Base-by-base conservation (phyloP, 2,888 invertebrate genomes). In the Napeogenes sylphis region DNA sequence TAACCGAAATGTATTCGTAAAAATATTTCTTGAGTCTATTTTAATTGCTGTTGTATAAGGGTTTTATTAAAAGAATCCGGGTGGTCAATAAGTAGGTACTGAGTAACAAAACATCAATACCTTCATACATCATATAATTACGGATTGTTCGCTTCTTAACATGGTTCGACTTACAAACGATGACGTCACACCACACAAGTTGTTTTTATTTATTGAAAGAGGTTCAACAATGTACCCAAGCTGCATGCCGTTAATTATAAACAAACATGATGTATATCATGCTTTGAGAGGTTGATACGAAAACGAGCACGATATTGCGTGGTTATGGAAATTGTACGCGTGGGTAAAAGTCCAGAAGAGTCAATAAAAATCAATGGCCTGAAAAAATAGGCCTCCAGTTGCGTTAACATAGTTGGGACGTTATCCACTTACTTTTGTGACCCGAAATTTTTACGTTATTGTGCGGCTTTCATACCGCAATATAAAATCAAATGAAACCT, bases 241-340 rank as follows among this genome's bases (percentile, higher is more conserved):
- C 80, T 83, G 82, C 77, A 82, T 80, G 82, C 84, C 85, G 87
- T 87, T 88, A 87, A 87, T 88, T 86, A 85, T 79, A 82, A 84
- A 83, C 83, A 83, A 82, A 87, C 86, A 85, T 78, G 82, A 77
- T 75, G 74, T 71, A 75, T 73, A 61, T 58, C 59, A 64, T 63
- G 59, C 62, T 62, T 55, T n/a, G 30, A 55, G 68, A 74, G 75
- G 69, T 65, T 67, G 58, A 71, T 75, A 54, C 51, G 12, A 54
- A 63, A 58, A 58, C 35, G 32, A 33, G 13, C 55, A 58, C 47
- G 33, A 56, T 68, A 65, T 63, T 61, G 60, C 51, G 67, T 62
- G 56, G 58, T 64, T 63, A 64, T 66, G 67, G 65, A 62, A 68
- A 69, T 69, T 51, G 61, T 59, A 61, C 58, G 64, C 67, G 67